phyloP scores from a whole-genome alignment of 1,140 invertebrate species.

The Latrodectus geometricus region DNA sequence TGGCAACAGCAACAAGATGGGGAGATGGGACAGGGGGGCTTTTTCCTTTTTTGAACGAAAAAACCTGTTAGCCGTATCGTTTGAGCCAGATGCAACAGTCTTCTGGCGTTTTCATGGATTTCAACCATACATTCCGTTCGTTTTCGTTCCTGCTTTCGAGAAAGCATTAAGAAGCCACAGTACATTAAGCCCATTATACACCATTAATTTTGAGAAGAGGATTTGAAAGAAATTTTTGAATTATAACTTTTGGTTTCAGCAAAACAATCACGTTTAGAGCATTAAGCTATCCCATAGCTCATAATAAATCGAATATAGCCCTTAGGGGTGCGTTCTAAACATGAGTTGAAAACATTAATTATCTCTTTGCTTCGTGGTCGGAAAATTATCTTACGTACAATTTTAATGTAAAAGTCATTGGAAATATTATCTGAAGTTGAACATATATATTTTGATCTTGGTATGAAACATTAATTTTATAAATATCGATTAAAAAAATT shows the following conservation, averaged over 20 bases:
- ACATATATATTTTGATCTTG: too few relatives aligned
- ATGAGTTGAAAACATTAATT: too few relatives aligned
- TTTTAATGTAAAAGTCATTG: too few relatives aligned
- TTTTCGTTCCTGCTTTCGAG: not conserved
- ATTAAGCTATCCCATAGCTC: not conserved
- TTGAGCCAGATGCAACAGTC: slow-evolving; percentile 49
- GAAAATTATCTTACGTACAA: too few relatives aligned
- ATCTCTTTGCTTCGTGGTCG: too few relatives aligned
- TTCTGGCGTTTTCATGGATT: not conserved
- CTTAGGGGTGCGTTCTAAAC: too few relatives aligned
- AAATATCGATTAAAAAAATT: too few relatives aligned
- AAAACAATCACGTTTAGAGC: not conserved
- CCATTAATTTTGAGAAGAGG: slow-evolving; percentile 27
- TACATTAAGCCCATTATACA: slow-evolving; percentile 38
- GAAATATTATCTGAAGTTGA: too few relatives aligned
- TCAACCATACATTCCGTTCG: slow-evolving; percentile 10
- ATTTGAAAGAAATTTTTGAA: not conserved
- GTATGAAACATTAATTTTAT: too few relatives aligned
- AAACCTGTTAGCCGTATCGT: slow-evolving; percentile 58
- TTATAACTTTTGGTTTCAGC: not conserved
- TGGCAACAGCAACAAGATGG: slow-evolving; percentile 1
- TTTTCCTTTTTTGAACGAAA: slow-evolving; percentile 29
- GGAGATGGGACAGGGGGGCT: not conserved
- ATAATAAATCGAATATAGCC: not conserved
- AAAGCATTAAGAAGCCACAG: slow-evolving; percentile 26